Percentiles rank a stretch among this genome's conserved stretches.
Evolutionary conservation across 1,140 invertebrate species (phyloP).

Genomic region (Bilobella aurantiaca): DNA sequence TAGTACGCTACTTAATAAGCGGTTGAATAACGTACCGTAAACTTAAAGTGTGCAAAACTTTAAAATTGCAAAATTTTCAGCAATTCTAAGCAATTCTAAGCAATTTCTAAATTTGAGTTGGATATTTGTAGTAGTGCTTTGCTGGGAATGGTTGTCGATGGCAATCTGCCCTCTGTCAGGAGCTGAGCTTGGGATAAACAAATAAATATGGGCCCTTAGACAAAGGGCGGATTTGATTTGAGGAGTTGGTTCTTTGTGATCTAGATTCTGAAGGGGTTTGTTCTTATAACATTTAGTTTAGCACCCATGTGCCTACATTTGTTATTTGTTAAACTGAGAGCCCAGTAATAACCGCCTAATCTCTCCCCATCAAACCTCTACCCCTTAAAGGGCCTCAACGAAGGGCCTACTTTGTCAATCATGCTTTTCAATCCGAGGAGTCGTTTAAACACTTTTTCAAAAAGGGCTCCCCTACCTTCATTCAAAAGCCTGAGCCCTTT

Average conservation of each 20-base stretch:
- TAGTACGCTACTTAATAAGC: too few species aligned
- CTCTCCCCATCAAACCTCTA: not conserved
- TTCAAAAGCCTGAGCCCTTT: not conserved
- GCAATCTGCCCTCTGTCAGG: not conserved
- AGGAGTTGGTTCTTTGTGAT: not conserved
- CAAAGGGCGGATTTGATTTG: not conserved
- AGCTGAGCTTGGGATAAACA: not conserved
- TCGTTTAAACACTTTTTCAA: constrained; percentile 1
- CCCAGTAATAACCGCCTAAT: not conserved
- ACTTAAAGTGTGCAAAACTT: too few species aligned
- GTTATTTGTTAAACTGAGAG: not conserved
- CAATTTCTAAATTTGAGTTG: not conserved
- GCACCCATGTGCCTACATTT: not conserved
- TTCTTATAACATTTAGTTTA: not conserved
- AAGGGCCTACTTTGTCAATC: constrained; percentile 2
- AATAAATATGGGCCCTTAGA: not conserved
- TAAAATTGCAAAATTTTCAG: not conserved
- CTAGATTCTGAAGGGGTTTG: not conserved
- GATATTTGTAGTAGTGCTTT: not conserved
- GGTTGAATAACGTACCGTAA: too few species aligned
- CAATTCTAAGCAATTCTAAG: not conserved
- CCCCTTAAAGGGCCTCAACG: not conserved
- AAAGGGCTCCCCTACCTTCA: not conserved
- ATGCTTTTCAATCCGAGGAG: not conserved
- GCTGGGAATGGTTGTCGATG: not conserved